These are phyloP conservation scores for Nephrotoma guestfalica DNA, from an alignment of 2,888 invertebrate species.

Conservation along the genomic window DNA sequence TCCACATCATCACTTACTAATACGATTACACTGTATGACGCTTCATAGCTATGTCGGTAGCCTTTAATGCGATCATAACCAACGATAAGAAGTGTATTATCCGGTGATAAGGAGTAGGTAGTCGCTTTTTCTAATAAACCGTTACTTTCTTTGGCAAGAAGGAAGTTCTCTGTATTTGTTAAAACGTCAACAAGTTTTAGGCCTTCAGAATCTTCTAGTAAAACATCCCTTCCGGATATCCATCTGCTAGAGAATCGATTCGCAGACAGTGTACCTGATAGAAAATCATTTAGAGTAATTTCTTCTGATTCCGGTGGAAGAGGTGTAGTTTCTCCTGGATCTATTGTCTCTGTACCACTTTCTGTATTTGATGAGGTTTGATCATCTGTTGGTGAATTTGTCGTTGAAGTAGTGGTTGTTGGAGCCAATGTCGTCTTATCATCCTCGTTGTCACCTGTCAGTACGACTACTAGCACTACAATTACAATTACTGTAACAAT, in stretches of 20 bases:
- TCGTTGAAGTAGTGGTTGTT: too few species aligned
- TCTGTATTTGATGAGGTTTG: not conserved
- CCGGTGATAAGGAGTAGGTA: constrained; percentile 46
- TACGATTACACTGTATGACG: constrained; percentile 56
- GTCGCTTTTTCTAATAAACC: constrained; percentile 28
- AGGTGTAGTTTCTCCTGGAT: not conserved
- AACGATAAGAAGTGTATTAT: constrained; percentile 45
- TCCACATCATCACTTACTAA: constrained; percentile 28
- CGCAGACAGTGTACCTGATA: constrained; percentile 49
- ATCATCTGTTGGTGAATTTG: too few species aligned
- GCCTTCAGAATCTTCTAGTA: constrained; percentile 38
- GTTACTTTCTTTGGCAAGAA: constrained; percentile 17
- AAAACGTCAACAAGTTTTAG: constrained; percentile 16
- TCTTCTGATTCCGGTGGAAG: not conserved
- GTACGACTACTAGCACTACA: constrained; percentile 42
- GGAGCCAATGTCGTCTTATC: not conserved
- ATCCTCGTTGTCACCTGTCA: constrained; percentile 22
- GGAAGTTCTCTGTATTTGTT: constrained; percentile 14
- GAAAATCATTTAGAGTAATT: constrained; percentile 53
- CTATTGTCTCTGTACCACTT: constrained; percentile 6
- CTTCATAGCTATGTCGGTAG: constrained; percentile 63
- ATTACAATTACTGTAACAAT: constrained; percentile 41
- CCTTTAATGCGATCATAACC: constrained; percentile 46
- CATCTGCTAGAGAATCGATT: constrained; percentile 66
- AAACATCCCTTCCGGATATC: constrained; percentile 52